A percentile compares a stretch with the other conserved stretches of the same genome.
These are phyloP conservation scores for Rhingia rostrata DNA, from an alignment of 2,888 invertebrate species.

Conservation along the genomic window DNA sequence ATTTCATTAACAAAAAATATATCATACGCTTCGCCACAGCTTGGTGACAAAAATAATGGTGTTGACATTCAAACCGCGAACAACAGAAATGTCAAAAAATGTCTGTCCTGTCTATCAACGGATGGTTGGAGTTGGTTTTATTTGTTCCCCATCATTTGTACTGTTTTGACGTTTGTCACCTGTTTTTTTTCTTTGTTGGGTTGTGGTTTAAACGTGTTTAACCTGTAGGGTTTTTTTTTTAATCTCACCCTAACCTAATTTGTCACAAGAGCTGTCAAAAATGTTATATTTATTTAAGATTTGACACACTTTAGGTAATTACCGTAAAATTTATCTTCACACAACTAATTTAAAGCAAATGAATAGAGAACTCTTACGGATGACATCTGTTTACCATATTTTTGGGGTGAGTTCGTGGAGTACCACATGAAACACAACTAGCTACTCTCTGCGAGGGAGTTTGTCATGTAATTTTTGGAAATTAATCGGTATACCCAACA, in stretches of 20 bases:
- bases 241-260: slow-evolving; percentile 48
- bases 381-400: slow-evolving; percentile 67
- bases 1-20: slow-evolving; percentile 34
- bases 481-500: slow-evolving; percentile 44
- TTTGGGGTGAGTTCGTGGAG: slow-evolving; percentile 72
- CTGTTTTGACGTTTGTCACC: slow-evolving; percentile 62
- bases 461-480: slow-evolving; percentile 58
- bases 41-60: slow-evolving; percentile 48
- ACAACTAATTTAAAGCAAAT: slow-evolving; percentile 68
- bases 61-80: slow-evolving; percentile 69
- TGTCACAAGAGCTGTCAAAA: slow-evolving; percentile 51
- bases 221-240: slow-evolving; percentile 18
- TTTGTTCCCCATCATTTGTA: slow-evolving; percentile 9
- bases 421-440: slow-evolving; percentile 67
- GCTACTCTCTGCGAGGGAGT: slow-evolving; percentile 28
- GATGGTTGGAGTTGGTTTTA: slow-evolving; percentile 9
- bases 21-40: slow-evolving; percentile 41
- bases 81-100: slow-evolving; percentile 70
- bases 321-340: slow-evolving; percentile 53
- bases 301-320: slow-evolving; percentile 72
- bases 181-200: slow-evolving; percentile 31
- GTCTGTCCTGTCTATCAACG: slow-evolving; percentile 39
- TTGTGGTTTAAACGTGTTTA: slow-evolving; percentile 28
- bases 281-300: slow-evolving; percentile 62
- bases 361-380: slow-evolving; percentile 56